Evolutionary conservation across 2,113 vertebrate genomes (phyloP), one percentile per base, ranked within the genome.

Genomic region (Lethenteron reissneri): DNA sequence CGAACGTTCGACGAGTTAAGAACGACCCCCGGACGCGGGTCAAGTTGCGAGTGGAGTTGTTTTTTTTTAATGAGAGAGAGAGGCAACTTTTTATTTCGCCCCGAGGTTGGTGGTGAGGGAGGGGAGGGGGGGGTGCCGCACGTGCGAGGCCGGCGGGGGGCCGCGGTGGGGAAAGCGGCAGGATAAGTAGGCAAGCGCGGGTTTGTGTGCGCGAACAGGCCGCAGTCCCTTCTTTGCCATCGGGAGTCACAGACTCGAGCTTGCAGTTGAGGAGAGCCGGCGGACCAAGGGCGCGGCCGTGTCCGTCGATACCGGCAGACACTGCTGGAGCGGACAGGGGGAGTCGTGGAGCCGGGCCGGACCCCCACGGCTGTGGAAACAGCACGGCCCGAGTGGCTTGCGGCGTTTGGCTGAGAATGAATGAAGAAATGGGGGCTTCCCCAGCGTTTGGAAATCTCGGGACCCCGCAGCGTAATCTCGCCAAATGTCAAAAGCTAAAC

Each of bases 161-260:
- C 58, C 71, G 41, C 59, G 56, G 71, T 21, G 71, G 64, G 71
- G 71, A 59, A 72, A 68, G 71, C 69, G 71, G 58, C 60, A 72
- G 71, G 11, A 68, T 56, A n/a, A 56, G 71, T 57, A 57, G 71
- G 64, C n/a, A 11, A 10, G 64, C n/a, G 64, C 64, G 64, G 25
- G 64, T 56, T 17, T 9, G 71, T 17, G 69, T 56, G 69, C 21
- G 58, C 60, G 58, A 59, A 57, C 71, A 41, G 19, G 58, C 71
- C 62, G 64, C 64, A 25, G 25, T 25, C 25, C 25, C 21, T 21
- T 21, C 25, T 25, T 25, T 25, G 25, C 25, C 4, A 25, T 25
- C 25, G 25, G 64, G 15, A 59, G 69, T 72, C 59, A 72, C 64
- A 58, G 71, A 68, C 59, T 72, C 56, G 57, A 58, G 64, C 14